Conservation (phyloP, 1,140 invertebrate species). For the Cephus cinctus region DNA sequence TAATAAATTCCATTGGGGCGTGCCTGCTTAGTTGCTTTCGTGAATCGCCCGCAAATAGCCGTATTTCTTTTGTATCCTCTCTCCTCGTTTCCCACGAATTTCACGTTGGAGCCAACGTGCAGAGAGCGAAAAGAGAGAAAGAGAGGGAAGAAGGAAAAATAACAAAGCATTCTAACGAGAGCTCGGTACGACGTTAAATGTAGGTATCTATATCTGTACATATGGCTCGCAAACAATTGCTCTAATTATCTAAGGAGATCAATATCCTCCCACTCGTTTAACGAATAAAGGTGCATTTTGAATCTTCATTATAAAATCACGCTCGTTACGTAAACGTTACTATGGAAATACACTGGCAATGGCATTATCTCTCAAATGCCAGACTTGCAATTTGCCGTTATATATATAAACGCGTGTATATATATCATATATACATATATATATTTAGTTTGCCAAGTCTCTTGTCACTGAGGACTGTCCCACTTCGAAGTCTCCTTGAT, state of each 20-base stretch:
- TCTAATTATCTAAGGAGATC: no score
- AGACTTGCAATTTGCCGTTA: conserved; percentile 17
- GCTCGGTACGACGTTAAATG: no score
- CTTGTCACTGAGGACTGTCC: conserved; percentile 15
- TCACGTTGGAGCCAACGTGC: not conserved
- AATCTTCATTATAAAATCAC: not conserved
- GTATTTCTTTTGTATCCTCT: conserved; percentile 1
- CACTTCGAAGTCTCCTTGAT: conserved; percentile 19
- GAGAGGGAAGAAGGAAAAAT: no score
- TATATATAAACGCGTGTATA: conserved; percentile 8
- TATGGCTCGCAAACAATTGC: no score
- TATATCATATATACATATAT: conserved; percentile 3
- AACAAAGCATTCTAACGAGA: no score
- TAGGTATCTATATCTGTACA: no score
- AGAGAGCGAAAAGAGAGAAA: not conserved
- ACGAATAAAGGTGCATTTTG: conserved; percentile 26
- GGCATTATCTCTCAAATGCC: conserved; percentile 33
- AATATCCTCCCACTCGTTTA: conserved; percentile 29
- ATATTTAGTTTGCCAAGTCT: conserved; percentile 13
- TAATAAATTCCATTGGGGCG: conserved; percentile 37
- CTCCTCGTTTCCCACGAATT: no score
- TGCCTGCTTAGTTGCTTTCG: conserved; percentile 25
- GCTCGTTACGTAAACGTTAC: conserved; percentile 2
- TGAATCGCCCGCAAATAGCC: conserved; percentile 23
- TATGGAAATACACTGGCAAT: conserved; percentile 15